Evolutionary conservation across 2,797 vertebrate species (phyloP), one percentile per base, ranked within the genome.

Genomic region (Lagodon rhomboides): DNA sequence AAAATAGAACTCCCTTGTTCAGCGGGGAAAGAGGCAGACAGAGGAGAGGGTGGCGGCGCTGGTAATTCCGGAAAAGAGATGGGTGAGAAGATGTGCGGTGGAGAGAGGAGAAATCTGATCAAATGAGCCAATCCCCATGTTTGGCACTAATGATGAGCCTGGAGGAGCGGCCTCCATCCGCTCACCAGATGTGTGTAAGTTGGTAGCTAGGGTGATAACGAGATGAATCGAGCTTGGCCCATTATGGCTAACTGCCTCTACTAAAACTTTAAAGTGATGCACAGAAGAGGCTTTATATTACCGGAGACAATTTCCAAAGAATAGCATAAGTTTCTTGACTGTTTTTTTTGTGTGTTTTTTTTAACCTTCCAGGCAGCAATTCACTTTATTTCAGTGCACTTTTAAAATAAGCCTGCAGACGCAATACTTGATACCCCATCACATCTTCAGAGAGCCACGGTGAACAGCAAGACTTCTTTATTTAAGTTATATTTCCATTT

Each of bases 101-200:
- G 53, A 75, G 78, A 69, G 79, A 77, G 43, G 43, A 64, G 51
- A 51, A 64, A 80, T 84, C 82, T 85, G 87, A 93, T 93, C 78
- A 90, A 92, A 88, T 89, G 85, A 91, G 77, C 88, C 46, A 86
- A 85, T 88, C 68, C 84, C 75, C 53, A 82, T 82, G 82, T 82
- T 88, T 77, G 73, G 50, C 23, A 62, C 62, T 93, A 92, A 94
- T 88, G 88, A 93, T 78, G 79, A 84, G 86, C 89, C 87, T 68
- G 63, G 63, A 92, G 89, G 89, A 89, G 75, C 85, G 80, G 72
- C 68, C 54, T 55, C 62, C 65, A 68, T 76, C 75, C 4, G 38
- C 71, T 85, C 77, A 50, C 70, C 89, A 93, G 89, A 93, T 93
- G 85, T 85, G 73, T 77, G 49, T 64, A 70, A 87, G 79, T 80